A percentile compares a stretch with the other conserved stretches of the same genome.
phyloP scores from a whole-genome alignment of 2,113 vertebrate genomes.

The Elachura formosa region DNA sequence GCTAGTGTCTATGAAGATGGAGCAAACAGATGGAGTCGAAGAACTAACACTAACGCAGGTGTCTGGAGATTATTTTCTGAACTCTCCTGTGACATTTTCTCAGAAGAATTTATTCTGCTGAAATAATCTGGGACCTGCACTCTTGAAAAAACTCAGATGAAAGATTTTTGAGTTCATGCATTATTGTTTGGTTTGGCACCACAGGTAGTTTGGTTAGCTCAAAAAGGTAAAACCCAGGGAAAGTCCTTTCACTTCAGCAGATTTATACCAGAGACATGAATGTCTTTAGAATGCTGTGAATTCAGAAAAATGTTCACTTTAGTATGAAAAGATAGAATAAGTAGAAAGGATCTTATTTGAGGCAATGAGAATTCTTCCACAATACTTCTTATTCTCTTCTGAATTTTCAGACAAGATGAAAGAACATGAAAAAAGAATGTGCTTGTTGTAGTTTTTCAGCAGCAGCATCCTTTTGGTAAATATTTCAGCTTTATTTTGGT shows the following conservation, averaged over 20 bases:
- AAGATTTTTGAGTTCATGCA: not conserved
- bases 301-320: not conserved
- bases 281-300: not conserved
- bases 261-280: not conserved
- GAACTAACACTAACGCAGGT: not conserved
- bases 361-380: not conserved
- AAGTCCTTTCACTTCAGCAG: not conserved
- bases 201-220: not conserved
- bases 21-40: not conserved
- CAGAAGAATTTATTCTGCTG: not conserved
- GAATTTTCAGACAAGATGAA: not conserved
- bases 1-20: rapidly evolving
- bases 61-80: not conserved
- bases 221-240: not conserved
- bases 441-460: not conserved
- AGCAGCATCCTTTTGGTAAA: not conserved
- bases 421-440: not conserved
- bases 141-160: not conserved
- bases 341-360: not conserved
- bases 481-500: not conserved
- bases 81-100: not conserved
- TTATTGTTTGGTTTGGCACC: not conserved
- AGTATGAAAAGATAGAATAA: not conserved
- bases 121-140: not conserved
- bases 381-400: not conserved